Percentiles rank a stretch among this genome's conserved stretches.
These are phyloP conservation scores for Keiferia lycopersicella DNA, from an alignment of 2,888 invertebrate species.

Conservation along the genomic window DNA sequence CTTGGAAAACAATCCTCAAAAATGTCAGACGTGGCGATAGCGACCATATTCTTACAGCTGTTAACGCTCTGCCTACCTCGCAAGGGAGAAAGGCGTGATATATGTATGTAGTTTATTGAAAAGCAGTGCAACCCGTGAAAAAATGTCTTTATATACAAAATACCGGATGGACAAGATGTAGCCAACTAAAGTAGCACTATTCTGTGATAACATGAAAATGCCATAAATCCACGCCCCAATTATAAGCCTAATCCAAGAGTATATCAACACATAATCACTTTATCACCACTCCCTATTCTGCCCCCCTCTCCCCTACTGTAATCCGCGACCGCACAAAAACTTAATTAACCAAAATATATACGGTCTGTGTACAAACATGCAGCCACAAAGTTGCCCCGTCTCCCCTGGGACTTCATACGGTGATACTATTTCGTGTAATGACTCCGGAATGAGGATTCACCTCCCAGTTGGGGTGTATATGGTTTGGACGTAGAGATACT, in stretches of 20 bases:
- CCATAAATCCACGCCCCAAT: constrained; percentile 10
- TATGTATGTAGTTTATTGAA: too few species aligned
- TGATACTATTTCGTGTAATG: constrained; percentile 81
- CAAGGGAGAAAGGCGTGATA: too few species aligned
- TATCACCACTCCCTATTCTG: constrained; percentile 56
- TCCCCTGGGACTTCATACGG: constrained; percentile 73
- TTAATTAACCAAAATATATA: constrained; percentile 79
- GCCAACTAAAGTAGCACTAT: neutral
- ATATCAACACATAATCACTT: constrained; percentile 38
- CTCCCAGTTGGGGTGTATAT: constrained; percentile 57
- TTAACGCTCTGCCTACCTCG: too few species aligned
- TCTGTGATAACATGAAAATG: neutral
- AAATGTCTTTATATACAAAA: too few species aligned
- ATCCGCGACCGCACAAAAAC: constrained; percentile 74
- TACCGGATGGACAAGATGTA: neutral
- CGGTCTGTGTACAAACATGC: constrained; percentile 73
- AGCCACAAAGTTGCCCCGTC: constrained; percentile 67
- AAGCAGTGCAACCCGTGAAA: too few species aligned
- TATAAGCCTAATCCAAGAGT: constrained; percentile 27
- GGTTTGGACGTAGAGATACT: constrained; percentile 36
- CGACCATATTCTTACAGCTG: too few species aligned
- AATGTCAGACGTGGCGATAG: too few species aligned
- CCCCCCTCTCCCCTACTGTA: constrained; percentile 42
- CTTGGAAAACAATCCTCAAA: too few species aligned
- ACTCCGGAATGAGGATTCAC: constrained; percentile 78